Evolutionary conservation across 2,888 invertebrate species (phyloP).

Genomic region (Pseudeuparius sepicola): DNA sequence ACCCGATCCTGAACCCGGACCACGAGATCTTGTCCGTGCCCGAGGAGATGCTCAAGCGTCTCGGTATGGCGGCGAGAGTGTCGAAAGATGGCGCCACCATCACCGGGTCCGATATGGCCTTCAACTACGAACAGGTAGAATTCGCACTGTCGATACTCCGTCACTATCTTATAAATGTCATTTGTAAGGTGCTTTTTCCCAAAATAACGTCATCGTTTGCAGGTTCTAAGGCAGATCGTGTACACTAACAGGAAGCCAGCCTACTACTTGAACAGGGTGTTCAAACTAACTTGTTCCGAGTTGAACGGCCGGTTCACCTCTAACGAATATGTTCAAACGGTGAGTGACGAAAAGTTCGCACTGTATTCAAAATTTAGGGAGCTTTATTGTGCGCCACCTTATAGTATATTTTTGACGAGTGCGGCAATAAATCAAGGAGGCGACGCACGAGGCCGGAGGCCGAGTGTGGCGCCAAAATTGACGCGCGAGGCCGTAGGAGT

Average conservation of each 20-base stretch:
- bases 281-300: slow-evolving; percentile 92
- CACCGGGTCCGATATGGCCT: slow-evolving; percentile 67
- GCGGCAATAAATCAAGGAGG: no score
- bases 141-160: no score
- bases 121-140: slow-evolving; percentile 57
- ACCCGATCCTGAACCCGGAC: slow-evolving; percentile 91
- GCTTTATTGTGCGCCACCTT: no score
- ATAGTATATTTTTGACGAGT: slow-evolving; percentile 1
- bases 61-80: slow-evolving; percentile 65
- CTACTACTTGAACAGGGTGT: slow-evolving; percentile 88
- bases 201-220: no score
- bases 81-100: slow-evolving; percentile 83
- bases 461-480: no score
- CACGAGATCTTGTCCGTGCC: slow-evolving; percentile 83
- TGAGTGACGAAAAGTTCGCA: slow-evolving; percentile 42
- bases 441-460: no score
- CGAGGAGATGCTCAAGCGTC: slow-evolving; percentile 57
- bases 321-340: slow-evolving; percentile 91
- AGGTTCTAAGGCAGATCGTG: slow-evolving; percentile 65
- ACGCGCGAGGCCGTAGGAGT: no score
- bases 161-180: no score
- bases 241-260: slow-evolving; percentile 96
- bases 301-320: slow-evolving; percentile 87
- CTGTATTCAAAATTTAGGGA: no score
- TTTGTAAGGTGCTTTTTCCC: no score